These are phyloP conservation scores for Sinocyclocheilus anophthalmus DNA, from an alignment of 2,113 vertebrate species.

Conservation along the genomic window DNA sequence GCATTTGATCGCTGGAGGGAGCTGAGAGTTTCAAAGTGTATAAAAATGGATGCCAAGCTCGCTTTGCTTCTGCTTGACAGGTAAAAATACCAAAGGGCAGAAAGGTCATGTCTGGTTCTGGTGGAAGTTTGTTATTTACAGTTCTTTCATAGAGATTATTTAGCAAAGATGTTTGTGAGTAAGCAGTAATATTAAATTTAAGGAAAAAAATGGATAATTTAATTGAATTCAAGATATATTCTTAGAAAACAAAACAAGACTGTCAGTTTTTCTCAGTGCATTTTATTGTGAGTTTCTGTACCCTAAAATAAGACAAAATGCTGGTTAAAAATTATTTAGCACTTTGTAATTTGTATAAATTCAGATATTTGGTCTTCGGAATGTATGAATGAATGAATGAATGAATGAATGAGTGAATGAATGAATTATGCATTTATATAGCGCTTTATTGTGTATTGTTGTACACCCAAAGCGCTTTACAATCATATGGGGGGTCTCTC, in stretches of 20 bases:
- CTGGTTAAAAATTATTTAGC: background rate
- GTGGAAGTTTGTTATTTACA: background rate
- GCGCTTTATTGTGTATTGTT: too few species aligned
- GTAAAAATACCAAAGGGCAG: constrained; percentile 5
- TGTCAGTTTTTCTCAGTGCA: background rate
- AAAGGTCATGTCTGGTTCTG: background rate
- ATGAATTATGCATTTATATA: too few species aligned
- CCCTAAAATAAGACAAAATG: background rate
- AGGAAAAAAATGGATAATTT: background rate
- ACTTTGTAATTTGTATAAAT: background rate
- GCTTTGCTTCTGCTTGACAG: background rate
- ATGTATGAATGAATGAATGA: background rate
- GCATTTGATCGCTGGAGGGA: background rate
- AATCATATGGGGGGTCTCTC: too few species aligned
- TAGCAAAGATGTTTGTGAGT: background rate
- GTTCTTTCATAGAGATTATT: background rate
- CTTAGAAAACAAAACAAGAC: background rate
- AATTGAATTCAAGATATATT: background rate
- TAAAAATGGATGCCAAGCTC: background rate
- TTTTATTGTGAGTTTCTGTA: background rate
- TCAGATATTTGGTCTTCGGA: background rate
- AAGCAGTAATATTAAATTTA: background rate
- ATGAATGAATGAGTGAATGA: too few species aligned
- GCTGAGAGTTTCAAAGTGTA: background rate
- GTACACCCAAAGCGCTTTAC: too few species aligned